phyloP scores from a whole-genome alignment of 2,888 invertebrate species.

The Sarcophaga subvicina region DNA sequence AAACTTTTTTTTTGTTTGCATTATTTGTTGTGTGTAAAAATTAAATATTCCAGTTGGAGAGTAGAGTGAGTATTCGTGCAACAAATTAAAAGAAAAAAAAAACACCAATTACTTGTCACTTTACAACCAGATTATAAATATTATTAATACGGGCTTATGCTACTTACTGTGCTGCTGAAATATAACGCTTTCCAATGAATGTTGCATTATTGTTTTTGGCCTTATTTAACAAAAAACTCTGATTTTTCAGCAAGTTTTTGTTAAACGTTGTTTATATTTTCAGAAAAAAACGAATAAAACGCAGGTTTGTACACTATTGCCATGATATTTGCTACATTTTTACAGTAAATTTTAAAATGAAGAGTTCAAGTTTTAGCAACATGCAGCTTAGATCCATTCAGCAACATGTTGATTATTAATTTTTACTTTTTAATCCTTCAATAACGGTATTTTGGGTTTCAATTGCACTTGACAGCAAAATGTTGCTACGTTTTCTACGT shows the following conservation, averaged over 20 bases:
- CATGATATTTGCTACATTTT: too few relatives aligned
- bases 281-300: too few relatives aligned
- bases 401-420: too few relatives aligned
- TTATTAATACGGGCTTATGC: neutral
- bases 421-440: too few relatives aligned
- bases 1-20: neutral
- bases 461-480: too few relatives aligned
- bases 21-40: too few relatives aligned
- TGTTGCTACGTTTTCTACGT: too few relatives aligned
- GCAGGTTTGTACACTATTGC: too few relatives aligned
- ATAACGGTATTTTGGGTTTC: too few relatives aligned
- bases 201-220: neutral
- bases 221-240: neutral
- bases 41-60: neutral
- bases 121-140: conserved; percentile 29
- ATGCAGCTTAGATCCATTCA: neutral
- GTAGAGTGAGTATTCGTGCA: neutral
- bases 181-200: neutral
- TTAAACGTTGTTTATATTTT: too few relatives aligned
- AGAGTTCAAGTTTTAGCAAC: neutral
- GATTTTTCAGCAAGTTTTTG: too few relatives aligned
- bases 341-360: too few relatives aligned
- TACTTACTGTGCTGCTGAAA: neutral
- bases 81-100: neutral
- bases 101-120: conserved; percentile 45